phyloP scores from a whole-genome alignment of 2,797 vertebrate species.

The Synaphobranchus kaupii region DNA sequence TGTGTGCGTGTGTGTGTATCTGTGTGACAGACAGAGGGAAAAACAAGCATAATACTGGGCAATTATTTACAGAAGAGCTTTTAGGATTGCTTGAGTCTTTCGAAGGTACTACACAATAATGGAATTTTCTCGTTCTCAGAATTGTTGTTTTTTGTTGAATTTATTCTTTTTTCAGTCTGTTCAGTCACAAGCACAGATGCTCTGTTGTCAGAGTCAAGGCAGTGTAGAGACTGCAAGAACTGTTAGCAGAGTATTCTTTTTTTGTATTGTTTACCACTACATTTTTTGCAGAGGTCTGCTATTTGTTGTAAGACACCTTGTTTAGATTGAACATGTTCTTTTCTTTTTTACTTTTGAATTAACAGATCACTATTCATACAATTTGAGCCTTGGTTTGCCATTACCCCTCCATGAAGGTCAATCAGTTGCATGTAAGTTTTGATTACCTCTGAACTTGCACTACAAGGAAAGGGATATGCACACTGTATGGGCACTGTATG shows the following conservation, averaged over 20 bases:
- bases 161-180: conserved; percentile 1
- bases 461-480: conserved; percentile 26
- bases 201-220: neutral
- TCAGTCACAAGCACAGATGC: neutral
- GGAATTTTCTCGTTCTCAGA: neutral
- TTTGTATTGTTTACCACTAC: neutral
- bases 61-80: neutral
- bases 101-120: neutral
- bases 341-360: neutral
- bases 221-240: neutral
- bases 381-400: neutral
- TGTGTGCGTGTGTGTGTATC: no score
- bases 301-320: neutral
- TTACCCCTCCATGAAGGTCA: neutral
- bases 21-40: no score
- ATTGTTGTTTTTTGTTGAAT: neutral
- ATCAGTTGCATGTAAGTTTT: neutral
- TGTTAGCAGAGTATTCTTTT: neutral
- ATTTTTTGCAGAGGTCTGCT: neutral
- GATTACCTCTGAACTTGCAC: conserved; percentile 9
- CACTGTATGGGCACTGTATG: neutral
- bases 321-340: neutral
- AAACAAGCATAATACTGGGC: neutral
- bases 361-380: neutral
- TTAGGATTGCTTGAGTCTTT: conserved; percentile 1